These are phyloP conservation scores for Rhabditophanes sp. DNA, from an alignment of 2,888 invertebrate species.

Conservation along the genomic window DNA sequence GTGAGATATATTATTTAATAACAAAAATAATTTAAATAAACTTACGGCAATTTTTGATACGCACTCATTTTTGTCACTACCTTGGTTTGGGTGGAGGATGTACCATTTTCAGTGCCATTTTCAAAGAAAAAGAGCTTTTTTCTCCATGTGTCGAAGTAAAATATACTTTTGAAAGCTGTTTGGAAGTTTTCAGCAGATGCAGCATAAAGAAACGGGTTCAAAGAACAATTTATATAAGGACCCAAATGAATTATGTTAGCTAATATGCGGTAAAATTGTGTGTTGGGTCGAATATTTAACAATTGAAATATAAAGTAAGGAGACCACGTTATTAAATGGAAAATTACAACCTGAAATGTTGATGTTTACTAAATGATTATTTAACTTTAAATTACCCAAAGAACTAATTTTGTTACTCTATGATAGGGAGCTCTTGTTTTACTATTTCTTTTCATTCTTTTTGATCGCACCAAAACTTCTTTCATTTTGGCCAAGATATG, in stretches of 20 bases:
- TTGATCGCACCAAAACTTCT: constrained; percentile 26
- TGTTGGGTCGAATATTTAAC: constrained; percentile 16
- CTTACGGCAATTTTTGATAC: too few relatives aligned
- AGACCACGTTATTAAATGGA: constrained; percentile 39
- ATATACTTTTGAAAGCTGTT: constrained; percentile 34
- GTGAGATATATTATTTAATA: too few relatives aligned
- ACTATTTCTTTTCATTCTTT: constrained; percentile 25
- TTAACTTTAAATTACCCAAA: too few relatives aligned
- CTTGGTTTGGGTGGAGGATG: too few relatives aligned
- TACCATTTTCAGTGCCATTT: too few relatives aligned
- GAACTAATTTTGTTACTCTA: constrained; percentile 37
- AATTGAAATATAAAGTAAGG: background rate
- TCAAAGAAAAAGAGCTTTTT: too few relatives aligned
- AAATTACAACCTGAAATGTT: too few relatives aligned
- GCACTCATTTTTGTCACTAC: too few relatives aligned
- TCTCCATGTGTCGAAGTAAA: too few relatives aligned
- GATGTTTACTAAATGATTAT: too few relatives aligned
- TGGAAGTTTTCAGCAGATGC: constrained; percentile 38
- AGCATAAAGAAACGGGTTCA: constrained; percentile 41
- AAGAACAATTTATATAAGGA: constrained; percentile 41
- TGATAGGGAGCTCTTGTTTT: constrained; percentile 34
- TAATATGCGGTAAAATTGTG: constrained; percentile 34
- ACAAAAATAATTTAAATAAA: too few relatives aligned
- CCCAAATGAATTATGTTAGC: constrained; percentile 41
- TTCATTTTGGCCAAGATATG: constrained; percentile 38